Base-by-base conservation (phyloP, 2,888 invertebrate species). In the Eupithecia vulgata region DNA sequence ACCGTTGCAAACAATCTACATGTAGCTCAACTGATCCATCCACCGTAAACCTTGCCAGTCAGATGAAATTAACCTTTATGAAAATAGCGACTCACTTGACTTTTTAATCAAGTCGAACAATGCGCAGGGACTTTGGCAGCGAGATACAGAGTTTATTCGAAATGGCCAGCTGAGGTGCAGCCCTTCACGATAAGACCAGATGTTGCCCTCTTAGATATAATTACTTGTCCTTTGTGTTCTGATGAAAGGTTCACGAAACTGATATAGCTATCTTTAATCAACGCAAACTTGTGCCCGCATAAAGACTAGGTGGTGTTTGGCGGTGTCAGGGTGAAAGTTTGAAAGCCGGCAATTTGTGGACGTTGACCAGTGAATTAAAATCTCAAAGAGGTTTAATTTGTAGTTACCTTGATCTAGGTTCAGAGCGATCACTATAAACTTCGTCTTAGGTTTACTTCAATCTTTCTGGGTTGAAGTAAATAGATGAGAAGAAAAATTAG, bases 231-330 rank as follows among this genome's bases (percentile, higher is more conserved):
- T 94, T 94, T 93, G 93, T 93, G 85, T 87, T 81, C 87, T 93
- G 92, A 93, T 93, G 93, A 91, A 92, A 93, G 93, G 92, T 91
- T 89, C 87, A 86, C 87, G 90, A 91, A 91, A 91, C 91, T 92
- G 93, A 94, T 94, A 91, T 92, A 88, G 90, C 88, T 91, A 94
- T 94, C 94, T 93, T 91, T 91, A 92, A 94, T 94, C 94, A 92
- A 91, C 88, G 88, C 85, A 85, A 92, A 93, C 91, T 94, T 91
- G 86, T 76, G 81, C 85, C 84, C 86, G 88, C 85, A 88, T 88
- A 82, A 87, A 92, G 91, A 65, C 65, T 65, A 65, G 64, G 64
- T 84, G 90, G 90, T 90, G 85, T 86, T 86, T 88, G 87, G 86
- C 87, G 82, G 82, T 83, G 89, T 86, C 81, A 82, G 84, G 78